Evolutionary conservation across 1,140 invertebrate genomes (phyloP), one percentile per base, ranked within the genome.

Genomic region (Paralvinella palmiformis): DNA sequence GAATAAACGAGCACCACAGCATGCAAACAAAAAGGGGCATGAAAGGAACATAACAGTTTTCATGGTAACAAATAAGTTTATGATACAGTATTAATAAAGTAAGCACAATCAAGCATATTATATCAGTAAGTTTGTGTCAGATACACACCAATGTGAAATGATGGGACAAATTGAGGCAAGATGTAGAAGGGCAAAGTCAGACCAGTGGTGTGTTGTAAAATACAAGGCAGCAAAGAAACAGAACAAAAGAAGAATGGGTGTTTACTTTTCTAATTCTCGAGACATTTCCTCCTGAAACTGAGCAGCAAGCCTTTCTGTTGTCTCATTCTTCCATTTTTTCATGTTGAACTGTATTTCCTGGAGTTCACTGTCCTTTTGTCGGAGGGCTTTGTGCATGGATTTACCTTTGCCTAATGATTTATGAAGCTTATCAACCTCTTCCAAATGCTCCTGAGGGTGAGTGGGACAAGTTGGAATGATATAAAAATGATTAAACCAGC

Each of bases 201-300:
- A n/a, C n/a, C n/a, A n/a, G n/a, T n/a, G n/a, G n/a, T n/a, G n/a
- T n/a, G n/a, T n/a, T n/a, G n/a, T n/a, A n/a, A n/a, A n/a, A n/a
- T n/a, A n/a, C n/a, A n/a, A n/a, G n/a, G n/a, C 37, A 41, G 37
- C n/a, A n/a, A 41, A n/a, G n/a, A 41, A n/a, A 41, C 10, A 41
- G n/a, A 13, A 13, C 10, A 41, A 41, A 10, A 41, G 10, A 41
- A n/a, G 37, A 41, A 13, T 10, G 10, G n/a, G 37, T 10, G 10
- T 57, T 57, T 60, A 60, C 58, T 60, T 60, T 24, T 60, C 58
- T 6, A 60, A 31, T 45, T 60, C 58, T 2, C 58, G 2, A 13
- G 35, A 22, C 35, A 60, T 37, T 22, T 60, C 58, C 15, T 37
- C 41, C 20, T 60, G 58, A 20, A 60, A 60, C n/a, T 60, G 36